Evolutionary conservation across 2,113 vertebrate species (phyloP), one percentile per base, ranked within the genome.

Genomic region (Poeciliopsis occidentalis): DNA sequence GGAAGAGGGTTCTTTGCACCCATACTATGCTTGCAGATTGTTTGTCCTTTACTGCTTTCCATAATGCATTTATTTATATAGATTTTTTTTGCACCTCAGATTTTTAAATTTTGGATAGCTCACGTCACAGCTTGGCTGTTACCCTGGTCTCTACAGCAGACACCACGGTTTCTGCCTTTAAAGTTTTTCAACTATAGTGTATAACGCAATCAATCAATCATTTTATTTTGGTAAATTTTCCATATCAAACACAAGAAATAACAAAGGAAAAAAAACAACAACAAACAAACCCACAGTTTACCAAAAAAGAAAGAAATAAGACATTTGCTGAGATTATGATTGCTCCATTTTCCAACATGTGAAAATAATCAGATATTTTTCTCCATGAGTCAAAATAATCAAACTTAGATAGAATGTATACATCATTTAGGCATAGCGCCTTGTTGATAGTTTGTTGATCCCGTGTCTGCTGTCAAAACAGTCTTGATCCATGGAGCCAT

Each of bases 31-130:
- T 69, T 75, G 47, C 65, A 67, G 62, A 54, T 41, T 26, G 47
- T 62, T 13, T 47, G 67, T 79, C 73, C 80, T 85, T 84, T 77
- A 34, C 70, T 64, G 79, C 47, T 77, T 86, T 71, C 44, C 69
- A 47, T 64, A 8, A 69, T 82, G 75, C 57, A 64, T 81, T 83
- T 76, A 71, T 47, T 13, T 4, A 12, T 11, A 37, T 37, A 37
- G 10, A 37, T 37, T 11, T 86, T 86, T 75, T 39, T 57, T 86
- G 60, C 76, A 75, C 69, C 65, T 71, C 54, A 30, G 57, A 61
- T 80, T 72, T 77, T 30, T 39, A 0, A 32, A 37, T 44, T 44
- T 44, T 44, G 67, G 70, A 11, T 29, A 39, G n/a, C n/a, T 73
- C 71, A 69, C 37, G 61, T 75, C 24, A 1, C 19, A 37, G 67